A percentile compares a stretch with the other conserved stretches of the same genome.
Evolutionary conservation across 2,797 vertebrate species (phyloP).

Genomic region (Acipenser oxyrinchus): DNA sequence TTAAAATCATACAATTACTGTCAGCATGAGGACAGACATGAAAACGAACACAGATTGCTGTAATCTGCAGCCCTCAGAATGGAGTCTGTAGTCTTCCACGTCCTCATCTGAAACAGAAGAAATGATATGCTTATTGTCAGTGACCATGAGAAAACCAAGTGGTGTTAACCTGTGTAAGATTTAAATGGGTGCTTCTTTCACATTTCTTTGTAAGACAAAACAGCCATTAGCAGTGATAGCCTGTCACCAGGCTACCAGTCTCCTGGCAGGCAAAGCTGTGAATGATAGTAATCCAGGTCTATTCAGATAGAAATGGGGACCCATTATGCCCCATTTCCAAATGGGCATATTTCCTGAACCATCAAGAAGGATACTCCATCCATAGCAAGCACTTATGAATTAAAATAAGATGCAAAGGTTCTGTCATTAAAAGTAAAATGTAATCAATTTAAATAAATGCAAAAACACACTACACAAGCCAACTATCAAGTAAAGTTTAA

Average conservation of each 20-base stretch:
- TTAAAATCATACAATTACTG: background rate
- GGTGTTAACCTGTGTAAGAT: constrained; percentile 25
- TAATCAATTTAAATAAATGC: too few relatives aligned
- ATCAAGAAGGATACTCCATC: too few relatives aligned
- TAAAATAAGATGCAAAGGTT: too few relatives aligned
- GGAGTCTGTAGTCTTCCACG: constrained; percentile 47
- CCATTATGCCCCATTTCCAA: background rate
- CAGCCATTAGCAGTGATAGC: constrained; percentile 20
- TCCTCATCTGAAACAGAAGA: constrained; percentile 46
- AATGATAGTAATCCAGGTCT: constrained; percentile 21
- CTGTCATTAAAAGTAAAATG: too few relatives aligned
- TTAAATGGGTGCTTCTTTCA: constrained; percentile 18
- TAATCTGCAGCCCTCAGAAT: constrained; percentile 38
- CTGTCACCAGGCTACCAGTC: constrained; percentile 25
- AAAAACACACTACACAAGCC: too few relatives aligned
- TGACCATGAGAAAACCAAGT: constrained; percentile 2
- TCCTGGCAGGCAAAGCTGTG: constrained; percentile 27
- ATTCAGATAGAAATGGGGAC: constrained; percentile 14
- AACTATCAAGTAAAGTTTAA: too few relatives aligned
- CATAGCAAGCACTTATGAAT: too few relatives aligned
- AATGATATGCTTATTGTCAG: background rate
- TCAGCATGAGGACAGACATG: constrained; percentile 13
- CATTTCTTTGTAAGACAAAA: constrained; percentile 22
- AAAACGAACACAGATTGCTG: constrained; percentile 17
- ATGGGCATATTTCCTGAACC: too few relatives aligned